Conservation (phyloP, 2,797 vertebrate genomes). For the Acrocephalus scirpaceus region DNA sequence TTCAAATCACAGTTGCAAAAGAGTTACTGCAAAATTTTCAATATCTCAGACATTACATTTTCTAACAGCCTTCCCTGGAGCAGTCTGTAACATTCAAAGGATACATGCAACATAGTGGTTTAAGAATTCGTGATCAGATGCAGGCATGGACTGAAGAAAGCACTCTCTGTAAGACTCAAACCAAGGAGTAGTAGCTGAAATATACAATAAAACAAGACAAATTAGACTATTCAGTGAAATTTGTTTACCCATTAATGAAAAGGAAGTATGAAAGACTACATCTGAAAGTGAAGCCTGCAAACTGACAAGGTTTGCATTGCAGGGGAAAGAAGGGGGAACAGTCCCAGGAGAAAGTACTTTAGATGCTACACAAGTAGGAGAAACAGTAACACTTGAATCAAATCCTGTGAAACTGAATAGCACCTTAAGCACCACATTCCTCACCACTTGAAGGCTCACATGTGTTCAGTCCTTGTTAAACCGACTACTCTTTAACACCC, state of each 20-base stretch:
- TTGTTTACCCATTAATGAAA: not conserved
- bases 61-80: not conserved
- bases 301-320: not conserved
- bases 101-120: constrained; percentile 99
- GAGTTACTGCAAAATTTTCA: not conserved
- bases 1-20: not conserved
- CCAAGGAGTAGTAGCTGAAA: constrained; percentile 94
- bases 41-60: not conserved
- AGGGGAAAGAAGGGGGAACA: not conserved
- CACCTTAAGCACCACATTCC: not conserved
- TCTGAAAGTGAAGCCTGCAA: not conserved
- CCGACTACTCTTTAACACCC: not conserved
- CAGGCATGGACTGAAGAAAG: constrained; percentile 94
- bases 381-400: not conserved
- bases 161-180: constrained; percentile 96
- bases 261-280: not conserved
- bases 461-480: not conserved
- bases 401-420: not conserved
- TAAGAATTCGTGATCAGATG: constrained; percentile 95
- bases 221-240: not conserved
- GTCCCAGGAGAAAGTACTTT: not conserved
- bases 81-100: constrained; percentile 76
- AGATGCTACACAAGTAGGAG: not conserved
- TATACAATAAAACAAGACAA: constrained; percentile 47
- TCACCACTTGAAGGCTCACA: not conserved